Percentiles rank a stretch among this genome's conserved stretches.
Evolutionary conservation across 2,113 vertebrate genomes (phyloP).

Genomic region (Melanerpes formicivorus): DNA sequence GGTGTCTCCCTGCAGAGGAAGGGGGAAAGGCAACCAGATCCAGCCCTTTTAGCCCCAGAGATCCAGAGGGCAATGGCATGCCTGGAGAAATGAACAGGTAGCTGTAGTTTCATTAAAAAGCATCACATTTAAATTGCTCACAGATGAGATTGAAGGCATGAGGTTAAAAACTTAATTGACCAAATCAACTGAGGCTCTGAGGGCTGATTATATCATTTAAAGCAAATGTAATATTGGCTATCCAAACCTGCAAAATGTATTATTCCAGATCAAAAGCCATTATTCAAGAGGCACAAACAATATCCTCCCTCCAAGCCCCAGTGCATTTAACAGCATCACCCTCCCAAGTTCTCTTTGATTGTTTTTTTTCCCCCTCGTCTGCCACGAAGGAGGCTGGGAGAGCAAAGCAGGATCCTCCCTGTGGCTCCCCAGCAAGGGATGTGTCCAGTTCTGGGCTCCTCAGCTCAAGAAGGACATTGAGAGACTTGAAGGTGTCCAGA

Average conservation of each 20-base stretch:
- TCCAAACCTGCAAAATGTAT: constrained; percentile 52
- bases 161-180: constrained; percentile 78
- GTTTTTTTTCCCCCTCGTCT: background rate
- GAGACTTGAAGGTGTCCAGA: too few relatives aligned
- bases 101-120: constrained; percentile 73
- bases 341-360: background rate
- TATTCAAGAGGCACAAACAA: constrained; percentile 70
- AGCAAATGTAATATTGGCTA: constrained; percentile 66
- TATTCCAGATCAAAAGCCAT: constrained; percentile 66
- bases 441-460: too few relatives aligned
- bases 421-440: accelerated
- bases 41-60: background rate
- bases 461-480: too few relatives aligned
- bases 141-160: constrained; percentile 63
- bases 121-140: constrained; percentile 64
- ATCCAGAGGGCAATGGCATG: constrained; percentile 36
- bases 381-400: background rate
- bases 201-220: constrained; percentile 67
- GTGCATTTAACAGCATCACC: background rate
- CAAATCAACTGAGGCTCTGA: constrained; percentile 58
- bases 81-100: constrained; percentile 65
- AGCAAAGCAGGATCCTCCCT: background rate
- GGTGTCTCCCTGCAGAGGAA: background rate
- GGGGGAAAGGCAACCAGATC: background rate
- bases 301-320: constrained; percentile 37